A percentile compares a stretch with the other conserved stretches of the same genome.
These are phyloP conservation scores for Leuciscus idus DNA, from an alignment of 2,113 vertebrate genomes.

Conservation along the genomic window DNA sequence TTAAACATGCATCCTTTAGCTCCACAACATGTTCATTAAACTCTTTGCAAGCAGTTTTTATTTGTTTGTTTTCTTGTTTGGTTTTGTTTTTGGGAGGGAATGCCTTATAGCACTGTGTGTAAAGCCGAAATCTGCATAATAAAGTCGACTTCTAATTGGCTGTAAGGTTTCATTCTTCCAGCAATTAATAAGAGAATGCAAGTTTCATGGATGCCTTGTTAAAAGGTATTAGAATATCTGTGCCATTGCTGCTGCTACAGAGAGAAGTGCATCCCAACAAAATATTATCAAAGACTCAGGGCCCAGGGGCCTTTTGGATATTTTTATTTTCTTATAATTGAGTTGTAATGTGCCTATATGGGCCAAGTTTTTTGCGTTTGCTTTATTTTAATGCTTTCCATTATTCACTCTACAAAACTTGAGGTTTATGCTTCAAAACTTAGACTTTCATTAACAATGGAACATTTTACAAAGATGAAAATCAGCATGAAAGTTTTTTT, in stretches of 20 bases:
- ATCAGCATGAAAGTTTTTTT: too few relatives aligned
- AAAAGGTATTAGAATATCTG: constrained; percentile 59
- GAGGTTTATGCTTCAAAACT: constrained; percentile 2
- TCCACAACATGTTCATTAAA: constrained; percentile 57
- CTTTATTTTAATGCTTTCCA: constrained; percentile 48
- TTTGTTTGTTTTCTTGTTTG: constrained; percentile 51
- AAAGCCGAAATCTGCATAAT: constrained; percentile 54
- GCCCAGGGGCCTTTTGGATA: constrained; percentile 59
- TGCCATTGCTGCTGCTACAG: constrained; percentile 55
- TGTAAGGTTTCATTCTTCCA: constrained; percentile 56
- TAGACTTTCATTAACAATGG: constrained; percentile 24
- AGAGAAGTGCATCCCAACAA: constrained; percentile 52
- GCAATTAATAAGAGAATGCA: constrained; percentile 61
- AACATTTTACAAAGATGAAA: constrained; percentile 19
- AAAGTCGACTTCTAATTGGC: constrained; percentile 62
- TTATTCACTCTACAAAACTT: constrained; percentile 27
- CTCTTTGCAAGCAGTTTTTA: constrained; percentile 37
- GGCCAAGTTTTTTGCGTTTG: constrained; percentile 20
- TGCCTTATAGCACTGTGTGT: constrained; percentile 45
- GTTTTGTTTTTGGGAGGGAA: constrained; percentile 36
- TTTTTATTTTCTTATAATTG: constrained; percentile 66
- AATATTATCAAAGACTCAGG: constrained; percentile 63
- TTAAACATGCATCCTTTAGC: constrained; percentile 53
- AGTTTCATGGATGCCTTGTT: constrained; percentile 57
- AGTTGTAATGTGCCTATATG: constrained; percentile 53